phyloP scores from a whole-genome alignment of 2,113 vertebrate genomes.

The Sciurus niger region DNA sequence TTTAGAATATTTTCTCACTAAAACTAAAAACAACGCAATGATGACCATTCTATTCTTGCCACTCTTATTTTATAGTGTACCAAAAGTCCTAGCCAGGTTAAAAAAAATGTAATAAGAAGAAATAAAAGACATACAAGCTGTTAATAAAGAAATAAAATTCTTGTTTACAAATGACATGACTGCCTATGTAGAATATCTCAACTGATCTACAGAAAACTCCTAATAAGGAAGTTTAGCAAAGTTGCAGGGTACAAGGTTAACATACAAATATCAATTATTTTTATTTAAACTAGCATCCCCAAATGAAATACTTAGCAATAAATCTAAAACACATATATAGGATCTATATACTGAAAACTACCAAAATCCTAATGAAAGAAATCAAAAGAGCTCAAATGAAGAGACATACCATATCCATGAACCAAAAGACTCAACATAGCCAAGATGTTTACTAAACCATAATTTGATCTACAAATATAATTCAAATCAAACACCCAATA shows the following conservation, averaged over 20 bases:
- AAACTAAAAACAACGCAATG: neutral
- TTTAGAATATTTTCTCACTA: constrained; percentile 20
- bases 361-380: constrained; percentile 13
- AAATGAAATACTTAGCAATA: constrained; percentile 20
- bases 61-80: neutral
- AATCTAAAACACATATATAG: neutral
- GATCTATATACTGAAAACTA: neutral
- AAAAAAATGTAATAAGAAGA: constrained; percentile 17
- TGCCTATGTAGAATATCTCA: neutral
- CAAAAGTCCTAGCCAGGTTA: neutral
- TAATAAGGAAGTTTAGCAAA: constrained; percentile 29
- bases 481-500: neutral
- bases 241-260: neutral
- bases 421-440: neutral
- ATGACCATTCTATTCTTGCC: neutral
- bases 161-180: neutral
- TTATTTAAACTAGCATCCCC: neutral
- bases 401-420: neutral
- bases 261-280: neutral
- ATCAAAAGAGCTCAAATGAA: neutral
- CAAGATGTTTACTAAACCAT: neutral
- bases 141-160: constrained; percentile 27
- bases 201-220: neutral
- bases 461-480: neutral
- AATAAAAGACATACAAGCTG: neutral